Evolutionary conservation across 1,140 invertebrate species (phyloP).

Genomic region (Drosophila teissieri): DNA sequence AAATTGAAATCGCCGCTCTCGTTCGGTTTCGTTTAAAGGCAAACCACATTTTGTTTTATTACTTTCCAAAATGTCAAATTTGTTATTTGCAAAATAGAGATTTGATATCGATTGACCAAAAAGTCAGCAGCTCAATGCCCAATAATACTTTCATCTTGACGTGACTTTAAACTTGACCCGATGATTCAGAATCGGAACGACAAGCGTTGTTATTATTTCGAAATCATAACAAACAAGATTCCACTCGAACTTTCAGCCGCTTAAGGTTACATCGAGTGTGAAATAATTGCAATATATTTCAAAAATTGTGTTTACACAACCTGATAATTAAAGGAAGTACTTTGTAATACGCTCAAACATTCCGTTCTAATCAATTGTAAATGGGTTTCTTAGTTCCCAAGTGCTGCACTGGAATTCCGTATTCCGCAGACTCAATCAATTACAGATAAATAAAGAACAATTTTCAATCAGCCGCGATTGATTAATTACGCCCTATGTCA

Average conservation of each 20-base stretch:
- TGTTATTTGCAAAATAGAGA: conserved; percentile 16
- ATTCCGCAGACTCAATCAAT: conserved; percentile 28
- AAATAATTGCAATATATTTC: conserved; percentile 31
- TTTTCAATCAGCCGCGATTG: conserved; percentile 40
- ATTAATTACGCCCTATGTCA: conserved; percentile 42
- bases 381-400: neutral
- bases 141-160: conserved; percentile 24
- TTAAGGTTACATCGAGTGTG: conserved; percentile 22
- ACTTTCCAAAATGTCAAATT: conserved; percentile 77
- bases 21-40: conserved; percentile 50
- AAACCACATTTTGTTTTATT: conserved; percentile 70
- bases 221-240: conserved; percentile 29
- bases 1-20: conserved; percentile 19
- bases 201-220: conserved; percentile 13
- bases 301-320: conserved; percentile 14
- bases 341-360: neutral
- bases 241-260: conserved; percentile 34
- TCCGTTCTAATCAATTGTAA: neutral
- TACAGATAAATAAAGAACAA: conserved; percentile 49
- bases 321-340: neutral
- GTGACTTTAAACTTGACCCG: conserved; percentile 32
- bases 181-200: conserved; percentile 36
- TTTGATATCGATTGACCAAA: conserved; percentile 13
- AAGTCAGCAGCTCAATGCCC: conserved; percentile 3
- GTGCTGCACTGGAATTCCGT: neutral